Conservation (phyloP, 2,888 invertebrate species). For the Lepidocyrtinus sp. region DNA sequence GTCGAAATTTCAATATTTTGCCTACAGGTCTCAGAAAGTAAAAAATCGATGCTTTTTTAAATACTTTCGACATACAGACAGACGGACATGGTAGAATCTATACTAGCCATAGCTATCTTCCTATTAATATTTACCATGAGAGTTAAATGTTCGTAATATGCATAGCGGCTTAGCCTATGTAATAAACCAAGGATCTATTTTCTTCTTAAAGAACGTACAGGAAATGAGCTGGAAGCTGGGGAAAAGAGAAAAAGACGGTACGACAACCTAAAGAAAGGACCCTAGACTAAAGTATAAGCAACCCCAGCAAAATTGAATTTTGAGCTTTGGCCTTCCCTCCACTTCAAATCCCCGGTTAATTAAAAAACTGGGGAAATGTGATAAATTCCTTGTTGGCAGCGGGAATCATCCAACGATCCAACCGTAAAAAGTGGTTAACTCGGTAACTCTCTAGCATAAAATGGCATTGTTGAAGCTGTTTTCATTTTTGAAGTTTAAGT, state of each 20-base stretch:
- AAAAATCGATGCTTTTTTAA: too few species aligned
- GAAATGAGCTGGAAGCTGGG: constrained; percentile 7
- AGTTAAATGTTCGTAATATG: too few species aligned
- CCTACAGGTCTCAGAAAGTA: too few species aligned
- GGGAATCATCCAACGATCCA: background rate
- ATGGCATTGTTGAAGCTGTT: background rate
- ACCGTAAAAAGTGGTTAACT: too few species aligned
- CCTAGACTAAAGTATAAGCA: constrained; percentile 2
- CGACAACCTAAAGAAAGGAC: background rate
- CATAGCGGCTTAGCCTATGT: too few species aligned
- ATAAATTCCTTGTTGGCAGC: constrained; percentile 5
- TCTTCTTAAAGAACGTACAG: too few species aligned
- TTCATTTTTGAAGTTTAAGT: background rate
- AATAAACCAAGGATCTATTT: too few species aligned
- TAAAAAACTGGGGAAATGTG: constrained; percentile 27
- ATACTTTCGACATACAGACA: too few species aligned
- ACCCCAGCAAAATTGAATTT: constrained; percentile 60
- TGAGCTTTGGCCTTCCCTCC: constrained; percentile 27
- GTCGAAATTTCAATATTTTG: too few species aligned
- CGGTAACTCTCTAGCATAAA: background rate
- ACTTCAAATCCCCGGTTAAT: constrained; percentile 49
- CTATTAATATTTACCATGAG: too few species aligned
- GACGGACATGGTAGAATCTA: too few species aligned
- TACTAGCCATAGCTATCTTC: too few species aligned
- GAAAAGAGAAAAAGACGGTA: background rate